These are phyloP conservation scores for Mellilla xanthometata DNA, from an alignment of 2,888 invertebrate genomes.

Conservation along the genomic window DNA sequence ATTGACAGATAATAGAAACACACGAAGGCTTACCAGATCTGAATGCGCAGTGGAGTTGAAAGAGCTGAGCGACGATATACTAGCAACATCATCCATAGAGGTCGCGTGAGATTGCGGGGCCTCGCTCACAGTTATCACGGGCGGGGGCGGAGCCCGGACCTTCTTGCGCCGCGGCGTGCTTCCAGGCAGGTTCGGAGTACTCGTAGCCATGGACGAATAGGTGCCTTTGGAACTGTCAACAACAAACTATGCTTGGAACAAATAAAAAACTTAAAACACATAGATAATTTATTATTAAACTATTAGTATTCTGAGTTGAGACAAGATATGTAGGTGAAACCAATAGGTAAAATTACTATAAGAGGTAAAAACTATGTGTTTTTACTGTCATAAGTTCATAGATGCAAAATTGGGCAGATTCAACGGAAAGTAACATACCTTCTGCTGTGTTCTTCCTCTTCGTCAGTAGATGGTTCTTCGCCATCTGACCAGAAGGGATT, in stretches of 20 bases:
- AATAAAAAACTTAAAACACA: no score
- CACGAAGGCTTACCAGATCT: conserved; percentile 53
- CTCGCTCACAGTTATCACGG: conserved; percentile 40
- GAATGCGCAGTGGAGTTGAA: conserved; percentile 68
- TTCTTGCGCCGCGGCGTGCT: conserved; percentile 83
- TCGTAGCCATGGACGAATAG: conserved; percentile 61
- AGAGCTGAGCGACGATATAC: conserved; percentile 72
- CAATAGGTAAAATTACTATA: no score
- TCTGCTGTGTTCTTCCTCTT: conserved; percentile 60
- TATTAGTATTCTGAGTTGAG: no score
- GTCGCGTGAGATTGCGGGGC: conserved; percentile 43
- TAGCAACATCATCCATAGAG: conserved; percentile 71
- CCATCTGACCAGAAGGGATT: conserved; percentile 91
- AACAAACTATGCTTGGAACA: neutral
- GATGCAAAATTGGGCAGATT: no score
- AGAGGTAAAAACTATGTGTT: no score
- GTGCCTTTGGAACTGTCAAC: conserved; percentile 54
- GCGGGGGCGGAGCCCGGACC: conserved; percentile 85
- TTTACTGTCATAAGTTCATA: no score
- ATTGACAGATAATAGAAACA: no score
- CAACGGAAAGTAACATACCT: no score
- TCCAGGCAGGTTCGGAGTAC: conserved; percentile 68
- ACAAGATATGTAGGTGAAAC: no score
- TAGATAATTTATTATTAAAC: no score
- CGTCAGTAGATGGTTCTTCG: conserved; percentile 84